A percentile compares a stretch with the other conserved stretches of the same genome.
phyloP scores from a whole-genome alignment of 2,113 vertebrate species.

The Probosciger aterrimus region DNA sequence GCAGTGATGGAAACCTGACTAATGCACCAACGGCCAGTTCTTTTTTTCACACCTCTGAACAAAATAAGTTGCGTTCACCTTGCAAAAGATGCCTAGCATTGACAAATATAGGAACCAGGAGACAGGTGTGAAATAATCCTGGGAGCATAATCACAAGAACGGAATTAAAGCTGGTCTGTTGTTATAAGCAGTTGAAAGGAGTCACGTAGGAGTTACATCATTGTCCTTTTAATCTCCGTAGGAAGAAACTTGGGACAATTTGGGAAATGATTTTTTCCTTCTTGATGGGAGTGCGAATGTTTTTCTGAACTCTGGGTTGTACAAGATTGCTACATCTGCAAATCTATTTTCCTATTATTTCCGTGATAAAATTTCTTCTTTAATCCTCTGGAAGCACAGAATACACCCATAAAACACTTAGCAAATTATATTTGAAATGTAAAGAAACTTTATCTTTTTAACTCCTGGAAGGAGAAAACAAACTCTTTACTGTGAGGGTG shows the following conservation, averaged over 20 bases:
- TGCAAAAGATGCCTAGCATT: background rate
- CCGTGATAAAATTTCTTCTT: background rate
- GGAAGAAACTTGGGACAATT: background rate
- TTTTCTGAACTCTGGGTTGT: background rate
- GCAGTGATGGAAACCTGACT: conserved; percentile 46
- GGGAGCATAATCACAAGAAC: background rate
- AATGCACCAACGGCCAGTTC: background rate
- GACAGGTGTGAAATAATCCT: background rate
- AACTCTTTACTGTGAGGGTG: background rate
- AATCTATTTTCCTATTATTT: conserved; percentile 7
- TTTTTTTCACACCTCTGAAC: background rate
- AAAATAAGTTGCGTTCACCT: conserved; percentile 34
- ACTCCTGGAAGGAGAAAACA: background rate
- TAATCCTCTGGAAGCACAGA: background rate
- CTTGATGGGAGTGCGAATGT: background rate
- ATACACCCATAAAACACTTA: background rate
- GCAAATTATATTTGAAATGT: background rate
- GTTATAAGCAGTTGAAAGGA: background rate
- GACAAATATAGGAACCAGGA: background rate
- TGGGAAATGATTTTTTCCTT: background rate
- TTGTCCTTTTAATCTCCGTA: conserved; percentile 31
- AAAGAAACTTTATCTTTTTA: background rate
- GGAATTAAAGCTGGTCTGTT: background rate
- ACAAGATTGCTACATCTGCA: conserved; percentile 4
- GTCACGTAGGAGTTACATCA: background rate